Evolutionary conservation across 2,113 vertebrate genomes (phyloP), one percentile per base, ranked within the genome.

Genomic region (Ranitomeya imitator): DNA sequence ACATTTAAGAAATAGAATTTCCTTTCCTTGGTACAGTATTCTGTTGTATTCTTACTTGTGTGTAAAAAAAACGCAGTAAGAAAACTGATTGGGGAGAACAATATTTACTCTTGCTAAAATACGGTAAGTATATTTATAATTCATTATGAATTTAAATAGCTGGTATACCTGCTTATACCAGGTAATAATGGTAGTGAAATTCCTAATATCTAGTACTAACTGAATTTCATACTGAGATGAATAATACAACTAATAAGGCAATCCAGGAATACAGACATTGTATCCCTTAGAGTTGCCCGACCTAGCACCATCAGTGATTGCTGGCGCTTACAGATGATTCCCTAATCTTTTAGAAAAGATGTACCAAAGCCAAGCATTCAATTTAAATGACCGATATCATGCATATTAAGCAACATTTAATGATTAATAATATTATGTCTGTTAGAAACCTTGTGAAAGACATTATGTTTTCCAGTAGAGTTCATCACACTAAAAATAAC

Each of bases 401-500:
- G 52, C 2, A 26, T 69, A 84, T 55, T 84, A 13, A 65, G 52
- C 21, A 69, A 23, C 7, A 84, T 23, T 63, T 60, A 31, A 60
- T 86, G 31, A 90, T 91, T 80, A 69, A 85, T 85, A 65, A 55
- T 79, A 79, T 21, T 45, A 11, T 69, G 67, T 83, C 73, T 69
- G 19, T 65, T 21, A 5, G 57, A 26, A n/a, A 79, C 85, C 55
- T 89, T 86, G 78, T 45, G 59, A 52, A 83, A 89, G 74, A 81
- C 65, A 31, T 52, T 76, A 65, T 14, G 83, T 89, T 89, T n/a
- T 88, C 89, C 89, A 67, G 83, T 54, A 63, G 1, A 90, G 91
- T 92, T 91, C 90, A 87, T 84, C 37, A 11, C 8, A 45, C 71
- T 81, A 81, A 81, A 81, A 60, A 81, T 60, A 61, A 61, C 26